Evolutionary conservation across 2,888 invertebrate genomes (phyloP), one percentile per base, ranked within the genome.

Genomic region (Agrilus cyanescens): DNA sequence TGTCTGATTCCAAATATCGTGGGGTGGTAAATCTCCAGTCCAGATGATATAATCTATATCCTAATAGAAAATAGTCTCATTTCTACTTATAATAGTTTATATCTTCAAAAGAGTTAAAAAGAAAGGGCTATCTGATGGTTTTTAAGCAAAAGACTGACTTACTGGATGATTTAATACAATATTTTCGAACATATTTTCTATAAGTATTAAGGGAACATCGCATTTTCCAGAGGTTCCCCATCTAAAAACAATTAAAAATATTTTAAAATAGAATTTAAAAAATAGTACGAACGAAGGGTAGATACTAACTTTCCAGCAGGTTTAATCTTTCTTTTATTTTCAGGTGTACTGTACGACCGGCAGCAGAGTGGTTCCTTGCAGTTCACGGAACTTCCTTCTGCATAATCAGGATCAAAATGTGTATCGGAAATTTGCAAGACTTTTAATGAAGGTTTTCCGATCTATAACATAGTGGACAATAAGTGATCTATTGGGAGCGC

Each of bases 341-440:
- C 65, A 5, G 85, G 79, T 0, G 88, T 89, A 59, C 80, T 88
- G 25, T 85, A 83, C 20, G 79, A 69, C 12, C 89, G 75, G 63
- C 97, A 97, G 62, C 96, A 97, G 4, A 96, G 71, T 0, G 96
- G 96, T 62, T 96, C 90, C 52, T 85, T 84, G 62, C 96, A 97
- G 50, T 90, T 86, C 2, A 93, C 89, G 60, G 90, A 88, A 4
- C 87, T 76, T 51, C 85, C 89, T 70, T 83, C 85, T 35, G 78
- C 77, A 61, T 97, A 97, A 55, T 87, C 84, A 0, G 89, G 88
- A 69, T 97, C 96, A 57, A 85, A 85, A 66, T 97, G 97, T 0
- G 95, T 90, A 62, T 97, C 97, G 1, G 94, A 90, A 52, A 97
- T 75, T 58, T 97, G 96, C 8, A 97, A 73, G n/a, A 96, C 88